Percentiles rank a stretch among this genome's conserved stretches.
phyloP scores from a whole-genome alignment of 2,888 invertebrate species.

The Cremastobaeus sp. region DNA sequence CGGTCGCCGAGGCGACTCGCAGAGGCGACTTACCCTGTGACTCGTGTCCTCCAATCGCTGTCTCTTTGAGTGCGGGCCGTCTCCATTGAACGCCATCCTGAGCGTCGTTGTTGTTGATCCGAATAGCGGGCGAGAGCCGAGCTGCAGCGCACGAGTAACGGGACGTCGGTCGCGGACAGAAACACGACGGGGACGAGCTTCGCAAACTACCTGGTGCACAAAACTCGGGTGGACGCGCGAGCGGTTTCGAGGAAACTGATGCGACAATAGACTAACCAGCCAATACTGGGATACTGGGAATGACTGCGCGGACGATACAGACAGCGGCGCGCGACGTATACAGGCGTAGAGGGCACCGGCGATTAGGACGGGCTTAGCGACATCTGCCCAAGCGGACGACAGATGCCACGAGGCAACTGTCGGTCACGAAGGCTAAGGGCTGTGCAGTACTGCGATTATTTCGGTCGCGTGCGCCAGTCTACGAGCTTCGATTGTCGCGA shows the following conservation, averaged over 20 bases:
- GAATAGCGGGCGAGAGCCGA: slow-evolving; percentile 19
- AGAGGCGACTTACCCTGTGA: slow-evolving; percentile 72
- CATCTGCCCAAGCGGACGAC: background rate
- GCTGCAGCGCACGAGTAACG: slow-evolving; percentile 7
- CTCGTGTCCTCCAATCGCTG: slow-evolving; percentile 77
- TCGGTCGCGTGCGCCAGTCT: no score
- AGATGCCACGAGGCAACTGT: no score
- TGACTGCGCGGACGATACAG: slow-evolving; percentile 34
- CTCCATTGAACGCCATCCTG: slow-evolving; percentile 79
- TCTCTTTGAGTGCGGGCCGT: slow-evolving; percentile 79
- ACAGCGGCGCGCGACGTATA: slow-evolving; percentile 14
- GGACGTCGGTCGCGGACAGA: slow-evolving; percentile 36
- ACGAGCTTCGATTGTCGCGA: no score
- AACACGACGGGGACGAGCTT: slow-evolving; percentile 67
- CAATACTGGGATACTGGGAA: slow-evolving; percentile 53
- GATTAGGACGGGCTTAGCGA: background rate
- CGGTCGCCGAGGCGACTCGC: no score
- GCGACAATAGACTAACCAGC: slow-evolving; percentile 42
- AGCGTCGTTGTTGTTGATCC: slow-evolving; percentile 44
- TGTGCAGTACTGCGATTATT: no score
- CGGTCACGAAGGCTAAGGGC: no score
- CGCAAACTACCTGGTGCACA: slow-evolving; percentile 41
- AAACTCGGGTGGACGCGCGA: slow-evolving; percentile 72
- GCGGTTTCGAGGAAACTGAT: slow-evolving; percentile 74
- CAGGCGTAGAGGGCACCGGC: background rate